phyloP scores from a whole-genome alignment of 1,140 invertebrate genomes.

The Dinoponera quadriceps region DNA sequence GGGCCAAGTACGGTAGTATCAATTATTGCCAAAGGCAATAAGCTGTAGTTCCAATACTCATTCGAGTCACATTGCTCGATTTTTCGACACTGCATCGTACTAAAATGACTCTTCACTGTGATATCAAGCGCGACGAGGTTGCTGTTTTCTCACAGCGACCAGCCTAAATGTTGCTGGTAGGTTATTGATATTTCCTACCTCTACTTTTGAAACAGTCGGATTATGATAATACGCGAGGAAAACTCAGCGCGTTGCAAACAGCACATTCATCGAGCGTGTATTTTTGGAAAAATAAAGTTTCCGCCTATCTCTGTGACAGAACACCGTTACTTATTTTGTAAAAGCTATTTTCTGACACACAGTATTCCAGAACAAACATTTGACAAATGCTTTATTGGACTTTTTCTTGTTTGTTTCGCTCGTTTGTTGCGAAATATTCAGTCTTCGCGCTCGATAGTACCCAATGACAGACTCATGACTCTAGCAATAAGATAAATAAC shows the following conservation, averaged over 20 bases:
- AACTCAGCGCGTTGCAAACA: neutral
- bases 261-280: neutral
- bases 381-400: slow-evolving; percentile 45
- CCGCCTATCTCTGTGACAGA: neutral
- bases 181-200: neutral
- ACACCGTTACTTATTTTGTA: slow-evolving; percentile 29
- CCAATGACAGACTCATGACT: slow-evolving; percentile 28
- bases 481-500: slow-evolving; percentile 17
- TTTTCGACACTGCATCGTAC: no score
- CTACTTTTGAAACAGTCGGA: neutral
- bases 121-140: neutral
- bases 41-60: no score
- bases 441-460: neutral
- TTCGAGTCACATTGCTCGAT: no score
- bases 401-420: slow-evolving; percentile 13
- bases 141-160: neutral
- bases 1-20: no score
- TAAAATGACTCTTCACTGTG: neutral
- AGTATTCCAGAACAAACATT: neutral
- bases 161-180: neutral
- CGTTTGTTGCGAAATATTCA: slow-evolving; percentile 4
- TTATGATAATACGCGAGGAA: slow-evolving; percentile 13
- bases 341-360: slow-evolving; percentile 23
- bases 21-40: no score
- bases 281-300: neutral